These are phyloP conservation scores for Lepidocolaptes lacrymiger DNA, from an alignment of 2,797 vertebrate species.

Conservation along the genomic window DNA sequence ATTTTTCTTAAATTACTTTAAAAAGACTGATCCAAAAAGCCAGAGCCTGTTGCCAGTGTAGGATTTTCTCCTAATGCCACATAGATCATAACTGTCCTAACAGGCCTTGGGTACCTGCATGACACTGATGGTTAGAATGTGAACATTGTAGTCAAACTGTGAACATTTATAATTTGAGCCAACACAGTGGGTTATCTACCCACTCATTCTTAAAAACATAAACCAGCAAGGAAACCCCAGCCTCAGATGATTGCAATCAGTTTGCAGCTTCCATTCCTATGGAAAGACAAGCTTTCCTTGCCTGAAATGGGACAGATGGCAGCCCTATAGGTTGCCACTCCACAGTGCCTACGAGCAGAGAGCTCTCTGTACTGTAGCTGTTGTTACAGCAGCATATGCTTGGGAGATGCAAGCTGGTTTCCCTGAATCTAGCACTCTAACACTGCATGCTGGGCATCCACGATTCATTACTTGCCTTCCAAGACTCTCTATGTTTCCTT, in stretches of 20 bases:
- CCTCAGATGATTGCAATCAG: not conserved
- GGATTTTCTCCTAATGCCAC: not conserved
- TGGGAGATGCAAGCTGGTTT: slow-evolving; percentile 34
- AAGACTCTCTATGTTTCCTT: not conserved
- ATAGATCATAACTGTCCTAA: not conserved
- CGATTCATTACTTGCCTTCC: slow-evolving; percentile 15
- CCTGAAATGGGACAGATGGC: slow-evolving; percentile 58
- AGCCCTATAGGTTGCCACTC: slow-evolving; percentile 57
- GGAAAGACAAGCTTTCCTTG: slow-evolving; percentile 17
- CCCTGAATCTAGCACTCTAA: not conserved
- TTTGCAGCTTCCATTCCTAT: slow-evolving; percentile 17
- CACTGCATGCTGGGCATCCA: not conserved
- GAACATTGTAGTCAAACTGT: slow-evolving; percentile 18
- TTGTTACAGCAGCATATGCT: slow-evolving; percentile 62
- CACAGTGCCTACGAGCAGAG: slow-evolving; percentile 29
- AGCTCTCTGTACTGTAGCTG: not conserved
- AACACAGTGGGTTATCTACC: slow-evolving; percentile 11
- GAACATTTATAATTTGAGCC: not conserved
- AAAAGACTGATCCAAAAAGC: not conserved
- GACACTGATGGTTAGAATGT: not conserved
- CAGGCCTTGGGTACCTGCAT: not conserved
- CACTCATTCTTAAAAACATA: slow-evolving; percentile 25
- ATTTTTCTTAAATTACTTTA: not conserved
- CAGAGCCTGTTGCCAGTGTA: not conserved
- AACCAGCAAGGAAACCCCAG: slow-evolving; percentile 37